A percentile compares a stretch with the other conserved stretches of the same genome.
Conservation (phyloP, 2,888 invertebrate genomes). For the Himalopsyche kuldschensis region DNA sequence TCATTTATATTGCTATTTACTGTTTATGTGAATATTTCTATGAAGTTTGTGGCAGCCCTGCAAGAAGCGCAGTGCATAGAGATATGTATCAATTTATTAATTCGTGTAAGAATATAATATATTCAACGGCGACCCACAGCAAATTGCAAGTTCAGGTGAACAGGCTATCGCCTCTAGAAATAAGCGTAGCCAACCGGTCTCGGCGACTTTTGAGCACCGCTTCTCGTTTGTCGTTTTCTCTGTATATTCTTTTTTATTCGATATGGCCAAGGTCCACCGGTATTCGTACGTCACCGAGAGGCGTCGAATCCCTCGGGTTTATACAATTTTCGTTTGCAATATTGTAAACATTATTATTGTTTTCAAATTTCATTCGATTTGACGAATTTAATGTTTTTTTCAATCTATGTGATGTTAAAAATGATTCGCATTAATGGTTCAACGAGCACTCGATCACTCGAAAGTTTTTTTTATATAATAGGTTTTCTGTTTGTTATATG, state of each 20-base stretch:
- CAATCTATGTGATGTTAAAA: background rate
- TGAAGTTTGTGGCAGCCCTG: background rate
- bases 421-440: background rate
- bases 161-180: background rate
- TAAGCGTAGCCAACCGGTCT: background rate
- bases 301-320: background rate
- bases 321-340: background rate
- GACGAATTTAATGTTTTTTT: background rate
- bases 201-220: background rate
- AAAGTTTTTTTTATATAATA: background rate
- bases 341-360: background rate
- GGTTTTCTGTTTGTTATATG: background rate
- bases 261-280: background rate
- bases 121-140: background rate
- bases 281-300: background rate
- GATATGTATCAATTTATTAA: background rate
- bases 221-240: background rate
- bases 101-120: background rate
- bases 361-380: background rate
- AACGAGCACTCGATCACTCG: background rate
- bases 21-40: too few species aligned
- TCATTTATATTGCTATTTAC: too few species aligned
- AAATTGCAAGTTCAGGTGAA: background rate
- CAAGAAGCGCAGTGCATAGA: background rate
- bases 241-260: background rate